Evolutionary conservation across 2,888 invertebrate species (phyloP), one percentile per base, ranked within the genome.

Genomic region (Choristoneura rosaceana): DNA sequence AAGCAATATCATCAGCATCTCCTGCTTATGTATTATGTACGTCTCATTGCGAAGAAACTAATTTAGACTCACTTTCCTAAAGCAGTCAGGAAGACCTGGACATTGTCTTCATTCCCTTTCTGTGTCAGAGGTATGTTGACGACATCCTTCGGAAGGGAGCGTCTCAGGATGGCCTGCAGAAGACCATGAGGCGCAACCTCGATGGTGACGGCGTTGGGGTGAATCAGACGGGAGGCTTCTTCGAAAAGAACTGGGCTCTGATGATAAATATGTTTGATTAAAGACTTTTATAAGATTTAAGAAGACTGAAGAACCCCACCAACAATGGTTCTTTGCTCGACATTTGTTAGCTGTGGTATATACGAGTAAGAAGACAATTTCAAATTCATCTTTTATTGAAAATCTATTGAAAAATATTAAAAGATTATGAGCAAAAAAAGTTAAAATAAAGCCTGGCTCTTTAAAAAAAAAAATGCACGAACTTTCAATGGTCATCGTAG

Each of bases 141-240:
- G 75, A 96, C 96, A n/a, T 96, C 95, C 68, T 96, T 91, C 79
- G 94, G 94, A 59, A 98, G 89, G 0, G 98, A 97, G 58, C 98
- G 95, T 75, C 97, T 96, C 8, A 99, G 92, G 81, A 99, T 98
- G 0, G 98, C 97, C 85, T 98, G 98, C 45, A 99, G 95, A 0
- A 99, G 94, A 8, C 98, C 97, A 80, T 99, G 98, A 0, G 99
- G 98, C 0, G 98, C 98, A 69, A 99, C 96, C 89, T 99, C 99
- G 75, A 99, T 96, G 5, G 96, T 95, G 71, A 98, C 95, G 0
- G 98, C 98, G 84, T 98, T 96, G 64, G 95, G 94, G 1, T 98
- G 98, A 78, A 99, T 96, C 80, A 97, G 95, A 17, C 95, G 95
- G 8, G 97, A 94, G 0, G 97, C 97, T 88, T 98, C 98, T 84